A percentile compares a stretch with the other conserved stretches of the same genome.
These are phyloP conservation scores for Aphelocoma californica DNA, from an alignment of 2,797 vertebrate species.

Conservation along the genomic window DNA sequence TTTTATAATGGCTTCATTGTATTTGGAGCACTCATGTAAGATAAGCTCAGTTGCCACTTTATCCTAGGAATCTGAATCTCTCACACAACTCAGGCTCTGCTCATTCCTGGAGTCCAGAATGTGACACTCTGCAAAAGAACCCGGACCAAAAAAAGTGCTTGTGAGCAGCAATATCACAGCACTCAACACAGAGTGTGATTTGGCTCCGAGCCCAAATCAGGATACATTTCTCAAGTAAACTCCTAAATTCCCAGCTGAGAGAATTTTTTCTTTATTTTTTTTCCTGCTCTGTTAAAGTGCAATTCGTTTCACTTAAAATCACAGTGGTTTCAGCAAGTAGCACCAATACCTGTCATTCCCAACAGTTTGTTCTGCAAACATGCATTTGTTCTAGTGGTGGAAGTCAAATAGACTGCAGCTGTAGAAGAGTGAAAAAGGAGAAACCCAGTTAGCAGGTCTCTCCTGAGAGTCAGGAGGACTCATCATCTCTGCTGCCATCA, in stretches of 20 bases:
- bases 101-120: neutral
- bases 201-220: neutral
- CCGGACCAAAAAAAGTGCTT: neutral
- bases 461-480: neutral
- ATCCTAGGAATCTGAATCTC: neutral
- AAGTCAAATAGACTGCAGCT: neutral
- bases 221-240: neutral
- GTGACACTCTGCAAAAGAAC: neutral
- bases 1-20: neutral
- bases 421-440: neutral
- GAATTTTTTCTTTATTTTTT: neutral
- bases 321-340: neutral
- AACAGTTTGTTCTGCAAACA: neutral
- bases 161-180: neutral
- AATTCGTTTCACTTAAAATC: neutral
- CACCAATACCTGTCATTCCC: neutral
- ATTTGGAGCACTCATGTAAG: neutral
- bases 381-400: neutral
- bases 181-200: neutral
- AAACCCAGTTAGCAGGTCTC: neutral
- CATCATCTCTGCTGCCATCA: neutral
- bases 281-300: neutral
- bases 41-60: neutral
- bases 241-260: conserved; percentile 7
- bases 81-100: neutral